Percentiles rank a stretch among this genome's conserved stretches.
phyloP scores from a whole-genome alignment of 2,113 vertebrate genomes.

The Acrocephalus kingi region DNA sequence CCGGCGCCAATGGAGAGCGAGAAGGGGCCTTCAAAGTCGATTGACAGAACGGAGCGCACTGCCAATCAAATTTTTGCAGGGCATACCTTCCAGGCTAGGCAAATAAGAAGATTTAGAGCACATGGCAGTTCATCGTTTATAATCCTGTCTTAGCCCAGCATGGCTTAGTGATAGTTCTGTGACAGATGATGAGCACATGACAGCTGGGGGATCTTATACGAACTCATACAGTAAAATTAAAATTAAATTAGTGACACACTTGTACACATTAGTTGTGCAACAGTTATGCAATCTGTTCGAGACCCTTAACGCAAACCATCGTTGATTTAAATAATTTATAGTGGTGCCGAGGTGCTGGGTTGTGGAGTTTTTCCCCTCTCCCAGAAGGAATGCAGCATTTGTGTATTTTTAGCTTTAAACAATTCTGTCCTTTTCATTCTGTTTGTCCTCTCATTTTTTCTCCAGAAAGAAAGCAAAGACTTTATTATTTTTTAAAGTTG shows the following conservation, averaged over 20 bases:
- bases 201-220: conserved; percentile 83
- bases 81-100: conserved; percentile 82
- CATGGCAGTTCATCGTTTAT: conserved; percentile 84
- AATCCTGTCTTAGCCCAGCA: conserved; percentile 89
- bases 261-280: conserved; percentile 81
- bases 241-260: conserved; percentile 87
- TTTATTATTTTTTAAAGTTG: not conserved
- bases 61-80: conserved; percentile 82
- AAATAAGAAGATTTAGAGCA: conserved; percentile 88
- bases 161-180: conserved; percentile 82
- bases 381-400: conserved; percentile 6
- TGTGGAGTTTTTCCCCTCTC: not conserved
- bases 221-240: conserved; percentile 82
- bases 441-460: not conserved
- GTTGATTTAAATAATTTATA: conserved; percentile 54
- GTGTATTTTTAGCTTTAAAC: conserved; percentile 15
- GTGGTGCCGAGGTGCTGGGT: not conserved
- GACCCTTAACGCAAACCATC: conserved; percentile 30
- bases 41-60: conserved; percentile 64
- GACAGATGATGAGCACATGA: conserved; percentile 83
- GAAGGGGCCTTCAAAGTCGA: conserved; percentile 72
- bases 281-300: conserved; percentile 81
- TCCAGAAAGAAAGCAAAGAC: not conserved
- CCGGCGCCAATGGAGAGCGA: conserved; percentile 42
- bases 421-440: not conserved